phyloP scores from a whole-genome alignment of 1,140 invertebrate genomes.

The Whitmania pigra region DNA sequence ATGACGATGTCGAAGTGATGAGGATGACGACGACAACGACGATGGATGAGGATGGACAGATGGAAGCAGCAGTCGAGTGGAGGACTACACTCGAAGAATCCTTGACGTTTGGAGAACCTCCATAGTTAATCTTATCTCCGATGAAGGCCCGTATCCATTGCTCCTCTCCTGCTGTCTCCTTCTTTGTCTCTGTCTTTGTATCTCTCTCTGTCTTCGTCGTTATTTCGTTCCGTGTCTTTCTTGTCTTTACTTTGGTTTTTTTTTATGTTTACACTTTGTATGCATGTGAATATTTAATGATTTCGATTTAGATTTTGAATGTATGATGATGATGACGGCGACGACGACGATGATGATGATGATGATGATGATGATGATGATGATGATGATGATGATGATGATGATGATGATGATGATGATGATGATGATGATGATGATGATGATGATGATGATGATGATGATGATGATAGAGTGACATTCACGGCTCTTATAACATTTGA shows the following conservation, averaged over 20 bases:
- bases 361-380: slow-evolving; percentile 14
- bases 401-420: slow-evolving; percentile 20
- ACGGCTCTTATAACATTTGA: no score
- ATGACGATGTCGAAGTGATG: no score
- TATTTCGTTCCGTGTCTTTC: background rate
- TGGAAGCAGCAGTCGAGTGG: no score
- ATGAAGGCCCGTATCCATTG: background rate
- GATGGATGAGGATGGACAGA: no score
- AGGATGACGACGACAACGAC: no score
- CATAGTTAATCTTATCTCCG: slow-evolving; percentile 11
- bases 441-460: slow-evolving; percentile 24
- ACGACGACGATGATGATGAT: background rate
- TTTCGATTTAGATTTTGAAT: no score
- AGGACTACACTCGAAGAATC: no score
- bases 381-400: slow-evolving; percentile 14
- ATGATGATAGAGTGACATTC: no score
- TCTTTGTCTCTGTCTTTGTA: background rate
- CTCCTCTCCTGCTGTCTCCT: background rate
- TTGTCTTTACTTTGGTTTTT: background rate
- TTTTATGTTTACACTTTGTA: background rate
- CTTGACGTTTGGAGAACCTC: background rate
- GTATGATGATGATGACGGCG: background rate
- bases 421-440: slow-evolving; percentile 24
- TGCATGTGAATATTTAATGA: background rate
- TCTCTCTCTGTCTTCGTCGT: no score